These are phyloP conservation scores for Bubalus kerabau DNA, from an alignment of 2,113 vertebrate genomes.

Conservation along the genomic window DNA sequence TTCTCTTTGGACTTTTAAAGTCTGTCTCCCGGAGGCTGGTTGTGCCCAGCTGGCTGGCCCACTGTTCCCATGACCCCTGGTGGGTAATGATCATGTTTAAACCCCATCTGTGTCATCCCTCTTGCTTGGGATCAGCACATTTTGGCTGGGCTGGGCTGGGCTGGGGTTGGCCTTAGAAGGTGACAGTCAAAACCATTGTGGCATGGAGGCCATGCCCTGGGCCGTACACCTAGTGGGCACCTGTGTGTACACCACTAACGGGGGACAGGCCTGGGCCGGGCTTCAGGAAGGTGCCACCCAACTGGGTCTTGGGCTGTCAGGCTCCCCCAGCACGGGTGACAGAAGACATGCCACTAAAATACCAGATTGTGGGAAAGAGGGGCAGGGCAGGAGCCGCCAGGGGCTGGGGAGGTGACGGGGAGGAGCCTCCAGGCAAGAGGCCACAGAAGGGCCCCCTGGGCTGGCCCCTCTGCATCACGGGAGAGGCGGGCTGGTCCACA, in stretches of 20 bases:
- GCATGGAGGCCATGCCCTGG: no score
- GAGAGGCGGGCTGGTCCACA: neutral
- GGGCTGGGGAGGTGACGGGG: fast-evolving
- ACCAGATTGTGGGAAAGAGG: neutral
- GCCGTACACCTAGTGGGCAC: neutral
- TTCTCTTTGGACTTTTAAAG: neutral
- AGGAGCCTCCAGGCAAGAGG: neutral
- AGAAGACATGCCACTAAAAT: neutral
- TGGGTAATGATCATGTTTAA: neutral
- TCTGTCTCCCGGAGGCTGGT: neutral
- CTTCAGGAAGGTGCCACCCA: neutral
- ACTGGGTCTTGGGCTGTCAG: neutral
- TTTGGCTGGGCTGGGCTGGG: neutral
- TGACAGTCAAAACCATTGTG: neutral
- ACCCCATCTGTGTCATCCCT: neutral
- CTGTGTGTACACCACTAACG: fast-evolving
- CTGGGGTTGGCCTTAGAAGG: neutral
- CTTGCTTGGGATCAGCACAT: neutral
- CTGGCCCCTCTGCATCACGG: neutral
- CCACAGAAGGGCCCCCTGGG: no score
- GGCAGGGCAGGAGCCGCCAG: neutral
- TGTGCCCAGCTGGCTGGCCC: neutral
- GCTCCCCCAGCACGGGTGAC: neutral
- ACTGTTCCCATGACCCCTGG: neutral
- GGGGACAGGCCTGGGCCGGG: neutral